phyloP scores from a whole-genome alignment of 2,797 vertebrate species.

The Galago senegalensis region DNA sequence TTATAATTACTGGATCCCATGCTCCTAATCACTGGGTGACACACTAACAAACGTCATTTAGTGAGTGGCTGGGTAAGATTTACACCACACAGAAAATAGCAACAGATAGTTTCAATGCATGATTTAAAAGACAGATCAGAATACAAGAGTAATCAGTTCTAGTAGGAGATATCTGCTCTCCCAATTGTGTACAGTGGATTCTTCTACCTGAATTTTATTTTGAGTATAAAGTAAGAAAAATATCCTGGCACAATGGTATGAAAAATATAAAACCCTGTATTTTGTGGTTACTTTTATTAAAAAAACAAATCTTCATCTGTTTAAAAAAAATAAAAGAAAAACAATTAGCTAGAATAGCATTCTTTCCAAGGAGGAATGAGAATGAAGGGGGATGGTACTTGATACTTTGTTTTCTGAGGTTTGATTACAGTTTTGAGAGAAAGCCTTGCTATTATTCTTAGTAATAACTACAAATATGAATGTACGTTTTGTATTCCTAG shows the following conservation, averaged over 20 bases:
- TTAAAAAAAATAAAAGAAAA: background rate
- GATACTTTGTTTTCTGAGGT: background rate
- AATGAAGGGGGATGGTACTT: background rate
- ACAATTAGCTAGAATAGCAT: background rate
- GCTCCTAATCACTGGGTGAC: background rate
- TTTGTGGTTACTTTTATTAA: background rate
- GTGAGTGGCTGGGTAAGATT: background rate
- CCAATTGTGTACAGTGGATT: background rate
- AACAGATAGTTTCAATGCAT: background rate
- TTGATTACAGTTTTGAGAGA: background rate
- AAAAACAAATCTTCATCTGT: background rate
- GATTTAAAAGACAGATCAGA: background rate
- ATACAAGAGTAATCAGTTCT: background rate
- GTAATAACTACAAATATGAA: background rate
- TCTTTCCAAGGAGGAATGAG: background rate
- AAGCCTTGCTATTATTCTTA: background rate
- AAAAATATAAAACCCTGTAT: background rate
- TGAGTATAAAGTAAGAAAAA: background rate
- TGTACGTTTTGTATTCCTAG: background rate
- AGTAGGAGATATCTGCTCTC: background rate
- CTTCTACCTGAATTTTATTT: background rate
- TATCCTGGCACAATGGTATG: background rate
- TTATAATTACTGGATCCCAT: background rate
- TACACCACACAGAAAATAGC: background rate
- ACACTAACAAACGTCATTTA: background rate